Percentiles rank a stretch among this genome's conserved stretches.
These are phyloP conservation scores for Folsomia candida DNA, from an alignment of 2,888 invertebrate species.

Conservation along the genomic window DNA sequence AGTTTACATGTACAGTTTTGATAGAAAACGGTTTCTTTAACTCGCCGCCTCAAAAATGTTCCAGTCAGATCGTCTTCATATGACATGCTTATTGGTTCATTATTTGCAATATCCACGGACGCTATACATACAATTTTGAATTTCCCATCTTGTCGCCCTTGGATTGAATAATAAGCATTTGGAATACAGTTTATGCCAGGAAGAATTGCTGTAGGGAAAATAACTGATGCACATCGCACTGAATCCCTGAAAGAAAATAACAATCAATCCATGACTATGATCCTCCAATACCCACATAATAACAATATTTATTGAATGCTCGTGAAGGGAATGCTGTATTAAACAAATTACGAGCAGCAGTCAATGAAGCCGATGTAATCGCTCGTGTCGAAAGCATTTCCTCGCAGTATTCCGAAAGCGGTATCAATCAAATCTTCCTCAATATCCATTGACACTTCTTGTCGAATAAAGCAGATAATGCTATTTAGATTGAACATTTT, in stretches of 20 bases:
- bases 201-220: constrained; percentile 21
- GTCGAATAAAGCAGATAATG: neutral
- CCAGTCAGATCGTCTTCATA: constrained; percentile 15
- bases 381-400: constrained; percentile 15
- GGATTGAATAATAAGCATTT: constrained; percentile 15
- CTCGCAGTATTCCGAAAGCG: constrained; percentile 10
- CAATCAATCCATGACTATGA: too few relatives aligned
- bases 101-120: constrained; percentile 13
- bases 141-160: constrained; percentile 12
- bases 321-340: too few relatives aligned
- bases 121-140: constrained; percentile 9
- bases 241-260: neutral
- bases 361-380: constrained; percentile 8
- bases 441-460: neutral
- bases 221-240: constrained; percentile 15
- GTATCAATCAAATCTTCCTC: constrained; percentile 18
- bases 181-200: constrained; percentile 20
- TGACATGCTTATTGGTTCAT: constrained; percentile 9
- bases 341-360: neutral
- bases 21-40: constrained; percentile 13
- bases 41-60: constrained; percentile 16
- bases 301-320: too few relatives aligned
- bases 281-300: too few relatives aligned
- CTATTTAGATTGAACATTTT: neutral
- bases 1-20: constrained; percentile 23